Base-by-base conservation (phyloP, 1,140 invertebrate species). In the Eumeta japonica region DNA sequence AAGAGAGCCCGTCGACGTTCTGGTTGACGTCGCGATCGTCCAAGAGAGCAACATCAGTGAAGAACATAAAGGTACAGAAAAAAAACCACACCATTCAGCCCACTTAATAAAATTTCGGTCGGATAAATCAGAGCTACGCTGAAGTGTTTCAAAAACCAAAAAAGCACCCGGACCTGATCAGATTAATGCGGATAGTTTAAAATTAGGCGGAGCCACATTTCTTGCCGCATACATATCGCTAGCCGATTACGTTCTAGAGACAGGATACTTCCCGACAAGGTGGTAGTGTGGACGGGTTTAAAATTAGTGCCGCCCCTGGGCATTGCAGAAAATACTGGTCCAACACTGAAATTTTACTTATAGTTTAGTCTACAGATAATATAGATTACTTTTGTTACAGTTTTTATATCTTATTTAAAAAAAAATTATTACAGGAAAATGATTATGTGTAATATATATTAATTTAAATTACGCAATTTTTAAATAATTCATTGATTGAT, bases 111-210 rank as follows among this genome's bases (percentile, higher is more conserved):
- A 20, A 33, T 20, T 4, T 39, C 37, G 27, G 10, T 14, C 5
- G 2, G 5, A 10, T 29, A 39, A 13, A 20, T 39, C 3, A n/a
- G 12, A 39, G 4, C 32, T 9, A 29, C 28, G 27, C 37, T 39
- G 1, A 20, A 19, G 2, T 20, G 9, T 18, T 39, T 39, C 15
- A 39, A 31, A 20, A 39, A 39, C 29, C n/a, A 39, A 31, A 7
- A 39, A 39, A 20, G 37, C 28, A 9, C 37, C 37, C 10, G 36
- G 36, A 2, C 30, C 30, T 1, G 37, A 39, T 12, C 17, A 20
- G 7, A 39, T 39, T 5, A 32, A 24, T 27, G 37, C 37, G 16
- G 37, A 39, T 14, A 19, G 17, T 10, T 15, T 39, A n/a, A 39
- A 39, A 32, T 20, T 39, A 7, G 37, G 29, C 1, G 37, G 37